A percentile compares a stretch with the other conserved stretches of the same genome.
Conservation (phyloP, 2,113 vertebrate genomes). For the Galemys pyrenaicus region DNA sequence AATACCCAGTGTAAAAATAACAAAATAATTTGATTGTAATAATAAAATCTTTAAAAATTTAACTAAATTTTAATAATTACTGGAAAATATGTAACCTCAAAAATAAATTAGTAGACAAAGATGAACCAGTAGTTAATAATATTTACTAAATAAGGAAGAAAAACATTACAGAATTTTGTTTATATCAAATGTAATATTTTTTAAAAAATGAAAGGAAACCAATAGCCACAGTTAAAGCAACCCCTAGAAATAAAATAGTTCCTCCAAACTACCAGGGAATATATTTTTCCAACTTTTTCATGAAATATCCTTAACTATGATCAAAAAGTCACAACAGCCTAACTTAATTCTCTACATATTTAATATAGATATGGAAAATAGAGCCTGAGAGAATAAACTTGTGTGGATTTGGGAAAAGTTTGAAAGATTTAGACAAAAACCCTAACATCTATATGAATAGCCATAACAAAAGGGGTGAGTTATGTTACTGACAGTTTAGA, state of each 20-base stretch:
- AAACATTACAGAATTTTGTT: not conserved
- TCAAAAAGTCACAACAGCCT: not conserved
- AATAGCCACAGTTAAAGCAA: not conserved
- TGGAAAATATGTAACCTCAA: not conserved
- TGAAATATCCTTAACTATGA: conserved; percentile 16
- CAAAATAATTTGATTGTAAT: not conserved
- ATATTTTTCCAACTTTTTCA: not conserved
- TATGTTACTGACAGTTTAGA: not conserved
- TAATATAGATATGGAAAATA: not conserved
- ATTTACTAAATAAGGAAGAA: not conserved
- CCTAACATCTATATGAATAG: not conserved
- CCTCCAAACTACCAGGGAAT: not conserved
- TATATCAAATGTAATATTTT: not conserved
- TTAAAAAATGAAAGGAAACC: not conserved
- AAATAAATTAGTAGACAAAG: not conserved
- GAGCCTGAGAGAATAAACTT: not conserved
- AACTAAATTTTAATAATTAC: not conserved
- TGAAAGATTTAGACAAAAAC: conserved; percentile 2
- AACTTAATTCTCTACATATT: not conserved
- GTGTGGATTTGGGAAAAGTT: not conserved
- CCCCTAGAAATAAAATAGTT: not conserved
- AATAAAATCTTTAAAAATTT: conserved; percentile 22
- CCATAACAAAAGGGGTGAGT: not conserved
- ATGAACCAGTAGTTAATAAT: not conserved
- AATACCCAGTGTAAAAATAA: not conserved